phyloP scores from a whole-genome alignment of 2,888 invertebrate species.

The Lordiphosa andalusiaca region DNA sequence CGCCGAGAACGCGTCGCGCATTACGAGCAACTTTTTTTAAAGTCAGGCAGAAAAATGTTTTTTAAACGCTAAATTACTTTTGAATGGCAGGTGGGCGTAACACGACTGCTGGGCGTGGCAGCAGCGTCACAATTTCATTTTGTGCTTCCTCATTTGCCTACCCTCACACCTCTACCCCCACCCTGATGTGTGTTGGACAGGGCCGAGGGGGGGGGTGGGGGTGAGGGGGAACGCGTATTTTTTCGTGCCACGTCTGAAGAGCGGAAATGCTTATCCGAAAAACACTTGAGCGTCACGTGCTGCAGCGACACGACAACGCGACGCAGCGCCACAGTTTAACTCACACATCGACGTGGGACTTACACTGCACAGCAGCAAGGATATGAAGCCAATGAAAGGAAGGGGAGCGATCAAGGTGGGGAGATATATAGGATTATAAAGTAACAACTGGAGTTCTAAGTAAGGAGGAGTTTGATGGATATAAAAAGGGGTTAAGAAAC shows the following conservation, averaged over 20 bases:
- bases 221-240: slow-evolving; percentile 15
- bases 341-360: not conserved
- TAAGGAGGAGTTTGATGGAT: too few relatives aligned
- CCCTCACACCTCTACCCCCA: not conserved
- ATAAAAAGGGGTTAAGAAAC: too few relatives aligned
- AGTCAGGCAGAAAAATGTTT: slow-evolving; percentile 73
- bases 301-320: slow-evolving; percentile 27
- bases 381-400: too few relatives aligned
- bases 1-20: slow-evolving; percentile 36
- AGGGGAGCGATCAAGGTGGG: too few relatives aligned
- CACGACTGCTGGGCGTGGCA: slow-evolving; percentile 51
- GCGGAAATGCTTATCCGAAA: slow-evolving; percentile 73
- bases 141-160: slow-evolving; percentile 56
- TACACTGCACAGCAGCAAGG: not conserved
- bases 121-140: slow-evolving; percentile 69
- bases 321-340: slow-evolving; percentile 17
- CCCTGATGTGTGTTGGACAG: slow-evolving; percentile 3
- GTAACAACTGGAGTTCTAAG: too few relatives aligned
- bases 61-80: slow-evolving; percentile 76
- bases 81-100: slow-evolving; percentile 61
- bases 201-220: slow-evolving; percentile 7
- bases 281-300: slow-evolving; percentile 69
- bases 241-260: slow-evolving; percentile 66
- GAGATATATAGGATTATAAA: too few relatives aligned
- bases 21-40: slow-evolving; percentile 66